phyloP scores from a whole-genome alignment of 2,888 invertebrate genomes.

The Caenorhabditis sp. region DNA sequence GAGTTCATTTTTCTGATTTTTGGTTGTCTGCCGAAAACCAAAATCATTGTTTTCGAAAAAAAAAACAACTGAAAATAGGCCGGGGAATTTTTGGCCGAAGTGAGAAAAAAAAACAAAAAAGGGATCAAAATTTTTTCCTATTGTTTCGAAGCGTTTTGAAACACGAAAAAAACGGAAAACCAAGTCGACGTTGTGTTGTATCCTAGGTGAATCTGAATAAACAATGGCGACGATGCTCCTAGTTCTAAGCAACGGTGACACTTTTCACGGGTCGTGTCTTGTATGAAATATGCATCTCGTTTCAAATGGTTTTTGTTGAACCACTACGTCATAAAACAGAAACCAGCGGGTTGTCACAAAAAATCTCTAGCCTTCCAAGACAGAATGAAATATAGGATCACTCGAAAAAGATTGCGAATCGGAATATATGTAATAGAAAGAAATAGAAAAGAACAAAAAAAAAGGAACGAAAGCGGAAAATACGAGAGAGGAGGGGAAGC shows the following conservation, averaged over 20 bases:
- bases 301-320: slow-evolving; percentile 6
- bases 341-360: slow-evolving; percentile 8
- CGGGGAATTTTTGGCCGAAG: slow-evolving; percentile 10
- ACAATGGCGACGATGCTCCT: slow-evolving; percentile 11
- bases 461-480: slow-evolving; percentile 35
- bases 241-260: slow-evolving; percentile 52
- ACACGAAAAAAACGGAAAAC: not conserved
- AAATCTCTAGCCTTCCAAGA: not conserved
- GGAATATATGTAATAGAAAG: slow-evolving; percentile 36
- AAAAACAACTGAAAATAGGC: slow-evolving; percentile 1
- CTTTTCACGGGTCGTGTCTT: slow-evolving; percentile 34
- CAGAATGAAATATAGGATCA: slow-evolving; percentile 47
- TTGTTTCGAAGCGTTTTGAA: slow-evolving; percentile 3
- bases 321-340: slow-evolving; percentile 35
- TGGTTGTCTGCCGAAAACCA: slow-evolving; percentile 5
- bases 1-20: not conserved
- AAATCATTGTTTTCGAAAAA: slow-evolving; percentile 19
- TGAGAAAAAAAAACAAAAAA: slow-evolving; percentile 40
- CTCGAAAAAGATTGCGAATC: slow-evolving; percentile 38
- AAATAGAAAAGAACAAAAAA: slow-evolving; percentile 18
- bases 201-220: slow-evolving; percentile 22
- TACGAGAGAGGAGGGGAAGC: slow-evolving; percentile 10
- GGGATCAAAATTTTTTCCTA: slow-evolving; percentile 32
- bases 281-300: slow-evolving; percentile 45
- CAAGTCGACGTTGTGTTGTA: slow-evolving; percentile 5